Evolutionary conservation across 2,113 vertebrate species (phyloP).

Genomic region (Furnarius figulus): DNA sequence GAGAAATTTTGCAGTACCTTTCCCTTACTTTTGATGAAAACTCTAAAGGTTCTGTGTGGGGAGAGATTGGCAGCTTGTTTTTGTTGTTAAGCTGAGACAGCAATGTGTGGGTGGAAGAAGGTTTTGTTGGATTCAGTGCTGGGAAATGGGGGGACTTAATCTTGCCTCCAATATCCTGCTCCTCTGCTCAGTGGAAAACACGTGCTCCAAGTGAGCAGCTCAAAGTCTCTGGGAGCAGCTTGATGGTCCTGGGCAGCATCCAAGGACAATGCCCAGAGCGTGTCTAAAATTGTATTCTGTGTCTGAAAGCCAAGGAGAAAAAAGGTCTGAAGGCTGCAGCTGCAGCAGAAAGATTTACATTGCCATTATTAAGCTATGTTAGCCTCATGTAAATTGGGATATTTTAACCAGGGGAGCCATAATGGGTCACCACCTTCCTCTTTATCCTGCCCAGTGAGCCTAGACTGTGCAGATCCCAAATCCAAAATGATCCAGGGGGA

Average conservation of each 20-base stretch:
- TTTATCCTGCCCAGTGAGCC: background rate
- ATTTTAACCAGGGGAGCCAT: background rate
- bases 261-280: background rate
- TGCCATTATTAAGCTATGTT: background rate
- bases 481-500: background rate
- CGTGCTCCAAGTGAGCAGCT: background rate
- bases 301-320: background rate
- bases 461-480: background rate
- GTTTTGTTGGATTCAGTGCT: conserved; percentile 1
- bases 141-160: background rate
- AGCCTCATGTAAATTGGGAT: background rate
- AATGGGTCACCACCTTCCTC: background rate
- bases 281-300: background rate
- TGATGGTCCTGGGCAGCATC: background rate
- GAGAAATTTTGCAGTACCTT: background rate
- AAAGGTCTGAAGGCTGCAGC: background rate
- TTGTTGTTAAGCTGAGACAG: conserved; percentile 35
- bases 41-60: background rate
- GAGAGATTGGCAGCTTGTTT: conserved; percentile 50
- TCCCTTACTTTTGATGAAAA: background rate
- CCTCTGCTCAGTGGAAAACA: background rate
- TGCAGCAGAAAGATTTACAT: background rate
- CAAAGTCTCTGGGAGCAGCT: background rate
- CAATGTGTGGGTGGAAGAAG: conserved; percentile 9
- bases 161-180: background rate